phyloP scores from a whole-genome alignment of 30 jellyfish, hydroid and myxozoan genomes.

The Hydractinia echinata region DNA sequence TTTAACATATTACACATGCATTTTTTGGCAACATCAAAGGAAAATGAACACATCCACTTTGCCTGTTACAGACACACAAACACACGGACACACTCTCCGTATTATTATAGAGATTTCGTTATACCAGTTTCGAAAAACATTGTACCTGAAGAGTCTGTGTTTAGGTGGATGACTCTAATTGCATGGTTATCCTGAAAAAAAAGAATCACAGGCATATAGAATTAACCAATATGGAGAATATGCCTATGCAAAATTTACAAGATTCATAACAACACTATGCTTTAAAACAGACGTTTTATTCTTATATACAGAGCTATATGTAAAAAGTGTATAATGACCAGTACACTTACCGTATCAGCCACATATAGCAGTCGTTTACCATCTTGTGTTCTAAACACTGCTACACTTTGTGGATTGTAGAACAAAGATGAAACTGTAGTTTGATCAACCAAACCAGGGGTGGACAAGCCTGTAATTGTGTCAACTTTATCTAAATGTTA shows the following conservation, averaged over 20 bases:
- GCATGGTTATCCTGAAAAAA: constrained; percentile 25
- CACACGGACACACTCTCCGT: too few species aligned
- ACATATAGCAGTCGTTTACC: constrained; percentile 31
- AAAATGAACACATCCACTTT: too few species aligned
- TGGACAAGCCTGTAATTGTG: constrained; percentile 32
- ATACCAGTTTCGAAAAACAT: not conserved
- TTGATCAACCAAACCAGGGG: constrained; percentile 40
- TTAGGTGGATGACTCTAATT: constrained; percentile 19
- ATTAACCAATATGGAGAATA: too few species aligned
- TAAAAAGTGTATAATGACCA: too few species aligned
- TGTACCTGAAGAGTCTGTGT: constrained; percentile 14
- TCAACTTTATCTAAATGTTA: constrained; percentile 30
- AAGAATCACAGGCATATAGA: not conserved
- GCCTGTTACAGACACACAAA: too few species aligned
- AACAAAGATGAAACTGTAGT: constrained; percentile 28
- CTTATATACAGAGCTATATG: too few species aligned
- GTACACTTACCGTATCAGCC: constrained; percentile 34
- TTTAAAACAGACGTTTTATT: too few species aligned
- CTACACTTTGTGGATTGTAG: constrained; percentile 42
- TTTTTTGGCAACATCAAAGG: too few species aligned
- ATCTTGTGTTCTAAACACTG: constrained; percentile 18
- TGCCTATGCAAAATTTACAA: too few species aligned
- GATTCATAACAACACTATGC: too few species aligned
- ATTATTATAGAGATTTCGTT: too few species aligned
- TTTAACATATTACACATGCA: too few species aligned